Evolutionary conservation across 2,113 vertebrate genomes (phyloP), one percentile per base, ranked within the genome.

Genomic region (Antigone vipio): DNA sequence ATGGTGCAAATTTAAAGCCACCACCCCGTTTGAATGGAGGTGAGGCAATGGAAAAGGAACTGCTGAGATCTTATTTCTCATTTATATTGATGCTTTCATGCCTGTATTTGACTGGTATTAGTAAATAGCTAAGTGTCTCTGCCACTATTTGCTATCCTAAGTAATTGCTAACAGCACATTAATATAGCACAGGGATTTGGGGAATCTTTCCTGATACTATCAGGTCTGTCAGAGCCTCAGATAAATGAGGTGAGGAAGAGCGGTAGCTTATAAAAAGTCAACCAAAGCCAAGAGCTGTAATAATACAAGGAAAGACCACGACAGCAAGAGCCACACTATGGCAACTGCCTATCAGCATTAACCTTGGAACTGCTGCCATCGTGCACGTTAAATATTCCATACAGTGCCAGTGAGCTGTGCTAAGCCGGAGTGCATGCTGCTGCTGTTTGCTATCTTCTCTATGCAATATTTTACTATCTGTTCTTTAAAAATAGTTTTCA

Each of bases 1-100:
- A 6, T 0, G 0, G 6, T 9, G 14, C 32, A 52, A 29, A 69
- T 12, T 11, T 55, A 10, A 73, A 81, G 21, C 40, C 77, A 35
- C 14, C 26, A 7, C 50, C 8, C 4, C 2, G 0, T 40, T 15
- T 19, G 21, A 10, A 5, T 2, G 55, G 59, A n/a, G 49, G 1
- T 15, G 29, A 15, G 2, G 2, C 47, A 26, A 21, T 13, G 4
- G 27, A n/a, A 76, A 44, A 53, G 24, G 55, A 49, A 32, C 32
- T 24, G 15, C 80, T 26, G 29, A 58, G 30, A 11, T 69, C 62
- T 83, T 34, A 17, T 19, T 50, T 62, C 35, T 34, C 45, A 1
- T 76, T 80, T 26, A 2, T 9, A 23, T 15, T 1, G 3, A 27
- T 14, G 52, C 0, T 74, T 50, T 62, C 11, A 3, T 35, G 59